Percentiles rank a stretch among this genome's conserved stretches.
Evolutionary conservation across 2,888 invertebrate genomes (phyloP).

Genomic region (Caenorhabditis panamensis): DNA sequence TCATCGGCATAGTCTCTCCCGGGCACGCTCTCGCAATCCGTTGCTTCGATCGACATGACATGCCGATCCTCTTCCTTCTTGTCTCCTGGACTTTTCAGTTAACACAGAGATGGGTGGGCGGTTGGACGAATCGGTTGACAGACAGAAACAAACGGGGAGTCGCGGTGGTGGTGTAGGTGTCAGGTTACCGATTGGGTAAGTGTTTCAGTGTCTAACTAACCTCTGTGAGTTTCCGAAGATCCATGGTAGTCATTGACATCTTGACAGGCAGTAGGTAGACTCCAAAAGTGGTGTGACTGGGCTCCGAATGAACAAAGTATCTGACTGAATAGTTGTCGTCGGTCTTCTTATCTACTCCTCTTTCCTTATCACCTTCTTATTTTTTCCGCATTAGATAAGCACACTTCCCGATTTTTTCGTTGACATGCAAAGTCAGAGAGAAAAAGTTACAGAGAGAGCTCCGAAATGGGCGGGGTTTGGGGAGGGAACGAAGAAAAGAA

Average conservation of each 20-base stretch:
- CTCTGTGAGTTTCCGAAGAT: constrained; percentile 47
- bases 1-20: constrained; percentile 42
- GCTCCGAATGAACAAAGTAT: constrained; percentile 49
- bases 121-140: constrained; percentile 21
- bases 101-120: constrained; percentile 33
- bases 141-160: too few relatives aligned
- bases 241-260: constrained; percentile 41
- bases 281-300: constrained; percentile 36
- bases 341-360: constrained; percentile 39
- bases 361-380: constrained; percentile 46
- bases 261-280: not conserved
- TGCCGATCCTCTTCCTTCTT: constrained; percentile 12
- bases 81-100: constrained; percentile 50
- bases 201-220: constrained; percentile 5
- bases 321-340: constrained; percentile 23
- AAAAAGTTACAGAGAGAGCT: constrained; percentile 20
- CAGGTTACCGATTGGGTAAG: constrained; percentile 32
- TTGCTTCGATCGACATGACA: constrained; percentile 16
- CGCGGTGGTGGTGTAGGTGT: constrained; percentile 35
- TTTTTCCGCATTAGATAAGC: constrained; percentile 58
- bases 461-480: constrained; percentile 1
- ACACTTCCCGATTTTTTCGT: constrained; percentile 53
- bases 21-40: constrained; percentile 10
- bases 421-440: constrained; percentile 24
- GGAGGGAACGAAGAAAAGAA: not conserved